A percentile compares a stretch with the other conserved stretches of the same genome.
These are phyloP conservation scores for Galemys pyrenaicus DNA, from an alignment of 2,113 vertebrate species.

Conservation along the genomic window DNA sequence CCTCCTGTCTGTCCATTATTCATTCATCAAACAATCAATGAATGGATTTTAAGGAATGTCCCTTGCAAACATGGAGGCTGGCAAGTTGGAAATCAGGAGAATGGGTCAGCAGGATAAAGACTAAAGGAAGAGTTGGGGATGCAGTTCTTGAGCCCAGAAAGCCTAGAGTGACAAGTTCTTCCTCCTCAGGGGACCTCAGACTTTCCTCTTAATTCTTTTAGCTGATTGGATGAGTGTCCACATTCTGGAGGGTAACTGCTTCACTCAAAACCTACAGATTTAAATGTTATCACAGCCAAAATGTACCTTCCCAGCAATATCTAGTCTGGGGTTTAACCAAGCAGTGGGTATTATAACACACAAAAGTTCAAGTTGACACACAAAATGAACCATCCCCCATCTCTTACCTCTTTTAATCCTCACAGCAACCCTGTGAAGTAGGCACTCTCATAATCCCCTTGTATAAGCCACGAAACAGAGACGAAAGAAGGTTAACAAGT, in stretches of 20 bases:
- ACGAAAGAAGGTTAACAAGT: neutral
- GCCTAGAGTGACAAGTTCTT: neutral
- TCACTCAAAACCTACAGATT: neutral
- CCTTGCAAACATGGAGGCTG: neutral
- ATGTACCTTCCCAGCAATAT: neutral
- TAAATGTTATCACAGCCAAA: neutral
- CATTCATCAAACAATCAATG: neutral
- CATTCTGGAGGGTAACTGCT: neutral
- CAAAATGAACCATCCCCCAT: neutral
- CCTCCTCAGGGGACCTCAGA: neutral
- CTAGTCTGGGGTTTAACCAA: neutral
- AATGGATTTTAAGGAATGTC: neutral
- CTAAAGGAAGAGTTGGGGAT: neutral
- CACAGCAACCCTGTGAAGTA: neutral
- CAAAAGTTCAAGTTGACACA: neutral
- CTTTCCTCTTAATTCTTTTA: constrained; percentile 7
- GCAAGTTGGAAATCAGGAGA: neutral
- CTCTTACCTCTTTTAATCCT: neutral
- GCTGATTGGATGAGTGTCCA: neutral
- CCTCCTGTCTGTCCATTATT: neutral
- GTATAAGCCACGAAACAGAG: neutral
- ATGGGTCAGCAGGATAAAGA: neutral
- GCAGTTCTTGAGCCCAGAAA: too few relatives aligned
- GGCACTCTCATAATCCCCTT: neutral
- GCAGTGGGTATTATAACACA: neutral